A percentile compares a stretch with the other conserved stretches of the same genome.
Conservation (phyloP, 2,113 vertebrate species). For the Solea solea region DNA sequence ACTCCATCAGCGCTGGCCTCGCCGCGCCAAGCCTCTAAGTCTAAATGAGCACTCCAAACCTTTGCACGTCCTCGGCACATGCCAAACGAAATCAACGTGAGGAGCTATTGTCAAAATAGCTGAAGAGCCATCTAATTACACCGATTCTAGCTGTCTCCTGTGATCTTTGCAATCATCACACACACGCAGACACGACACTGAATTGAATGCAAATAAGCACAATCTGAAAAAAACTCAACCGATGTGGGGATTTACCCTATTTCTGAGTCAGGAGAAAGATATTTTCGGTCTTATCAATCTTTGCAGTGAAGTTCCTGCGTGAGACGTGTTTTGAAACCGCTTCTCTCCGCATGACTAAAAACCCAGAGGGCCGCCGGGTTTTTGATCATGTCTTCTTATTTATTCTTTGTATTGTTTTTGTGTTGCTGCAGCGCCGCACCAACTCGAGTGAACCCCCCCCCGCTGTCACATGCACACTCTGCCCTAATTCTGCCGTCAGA, state of each 20-base stretch:
- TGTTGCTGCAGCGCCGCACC: slow-evolving; percentile 27
- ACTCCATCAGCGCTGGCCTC: slow-evolving; percentile 2
- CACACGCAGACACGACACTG: not conserved
- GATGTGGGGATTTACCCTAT: not conserved
- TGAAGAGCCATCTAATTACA: slow-evolving; percentile 5
- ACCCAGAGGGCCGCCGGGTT: not conserved
- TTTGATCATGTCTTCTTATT: slow-evolving; percentile 33
- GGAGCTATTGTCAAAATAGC: not conserved
- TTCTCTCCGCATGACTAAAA: slow-evolving; percentile 22
- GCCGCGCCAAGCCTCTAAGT: not conserved
- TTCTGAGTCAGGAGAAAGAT: slow-evolving; percentile 1
- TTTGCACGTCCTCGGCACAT: slow-evolving; percentile 1
- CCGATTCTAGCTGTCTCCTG: not conserved
- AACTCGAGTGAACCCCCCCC: slow-evolving; percentile 29
- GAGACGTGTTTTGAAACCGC: slow-evolving; percentile 15
- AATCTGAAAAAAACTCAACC: not conserved
- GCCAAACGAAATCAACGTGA: slow-evolving; percentile 29
- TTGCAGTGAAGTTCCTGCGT: slow-evolving; percentile 5
- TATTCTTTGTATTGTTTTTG: slow-evolving; percentile 3
- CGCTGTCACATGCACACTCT: slow-evolving; percentile 26
- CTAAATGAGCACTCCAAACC: slow-evolving; percentile 3
- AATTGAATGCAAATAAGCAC: slow-evolving; percentile 15
- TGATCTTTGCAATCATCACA: slow-evolving; percentile 12
- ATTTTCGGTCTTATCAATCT: slow-evolving; percentile 4
- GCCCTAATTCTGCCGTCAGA: slow-evolving; percentile 51